Base-by-base conservation (phyloP, 2,113 vertebrate species). In the Dipodomys stephensi region DNA sequence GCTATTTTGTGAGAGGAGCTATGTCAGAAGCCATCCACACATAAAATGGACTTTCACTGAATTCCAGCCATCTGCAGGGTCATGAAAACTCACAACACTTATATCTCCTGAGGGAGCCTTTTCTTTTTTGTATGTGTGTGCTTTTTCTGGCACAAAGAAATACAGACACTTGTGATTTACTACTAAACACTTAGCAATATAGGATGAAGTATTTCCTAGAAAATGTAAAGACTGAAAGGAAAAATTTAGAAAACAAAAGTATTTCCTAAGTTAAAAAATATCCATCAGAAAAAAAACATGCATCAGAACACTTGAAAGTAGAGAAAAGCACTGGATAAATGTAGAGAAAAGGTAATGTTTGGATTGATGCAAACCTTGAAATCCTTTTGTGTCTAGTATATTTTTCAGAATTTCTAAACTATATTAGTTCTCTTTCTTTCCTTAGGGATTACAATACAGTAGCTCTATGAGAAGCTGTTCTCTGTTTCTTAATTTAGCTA, bases 81-180 rank as follows among this genome's bases (percentile, higher is more conserved):
- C 73, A 19, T 11, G 65, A 76, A 44, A 65, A 74, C 64, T 73
- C 92, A 13, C 74, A 73, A 7, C 53, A 35, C 15, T n/a, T 32
- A 62, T 28, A 4, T 93, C 65, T 95, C 57, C 27, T 80, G 3
- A 39, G 80, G 49, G 57, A 83, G 23, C 12, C 57, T 6, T 94
- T 96, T 93, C 32, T 32, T 25, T 46, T 49, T 30, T 57, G 35
- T 57, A 7, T 57, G 53, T 57, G 53, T 67, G 35, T 60, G 81
- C 67, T 86, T 96, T 96, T 93, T 88, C 79, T 94, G 88, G 84
- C 69, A 78, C 83, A 93, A 62, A 94, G 92, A 91, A 89, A 93
- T 74, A 74, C 28, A 92, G 85, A 92, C 35, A 68, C 4, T 83
- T 87, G 62, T 90, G 86, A 96, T 92, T 97, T 94, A 95, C 53